These are phyloP conservation scores for Nixonia krombeini DNA, from an alignment of 1,140 invertebrate genomes.

Conservation along the genomic window DNA sequence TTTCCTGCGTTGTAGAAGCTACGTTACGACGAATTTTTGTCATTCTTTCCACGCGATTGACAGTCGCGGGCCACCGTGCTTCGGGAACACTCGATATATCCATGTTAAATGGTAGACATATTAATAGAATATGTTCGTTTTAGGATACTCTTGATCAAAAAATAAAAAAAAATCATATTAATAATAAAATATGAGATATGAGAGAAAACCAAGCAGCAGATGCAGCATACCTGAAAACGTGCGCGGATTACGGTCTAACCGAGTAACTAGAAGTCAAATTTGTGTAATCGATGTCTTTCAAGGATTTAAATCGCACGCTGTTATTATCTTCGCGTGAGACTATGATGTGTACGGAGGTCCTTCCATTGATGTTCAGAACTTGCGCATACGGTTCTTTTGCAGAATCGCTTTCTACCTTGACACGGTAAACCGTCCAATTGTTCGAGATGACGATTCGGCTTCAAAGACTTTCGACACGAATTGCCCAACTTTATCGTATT, in stretches of 20 bases:
- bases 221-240: conserved; percentile 12
- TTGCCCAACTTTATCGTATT: too few species aligned
- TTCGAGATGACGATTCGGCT: neutral
- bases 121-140: conserved; percentile 66
- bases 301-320: conserved; percentile 49
- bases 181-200: conserved; percentile 45
- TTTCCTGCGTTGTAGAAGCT: too few species aligned
- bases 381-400: conserved; percentile 1
- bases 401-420: neutral
- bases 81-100: conserved; percentile 58
- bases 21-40: too few species aligned
- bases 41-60: neutral
- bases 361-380: conserved; percentile 6
- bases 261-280: conserved; percentile 51
- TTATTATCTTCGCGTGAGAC: conserved; percentile 41
- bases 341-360: neutral
- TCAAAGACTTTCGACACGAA: too few species aligned
- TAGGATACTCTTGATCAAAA: conserved; percentile 58
- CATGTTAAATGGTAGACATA: conserved; percentile 65
- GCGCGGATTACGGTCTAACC: conserved; percentile 24
- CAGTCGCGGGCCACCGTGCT: conserved; percentile 26
- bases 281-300: conserved; percentile 66
- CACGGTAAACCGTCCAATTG: neutral
- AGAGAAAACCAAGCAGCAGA: conserved; percentile 24
- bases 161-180: conserved; percentile 57